Evolutionary conservation across 2,888 invertebrate species (phyloP).

Genomic region (Frankliniella fusca): DNA sequence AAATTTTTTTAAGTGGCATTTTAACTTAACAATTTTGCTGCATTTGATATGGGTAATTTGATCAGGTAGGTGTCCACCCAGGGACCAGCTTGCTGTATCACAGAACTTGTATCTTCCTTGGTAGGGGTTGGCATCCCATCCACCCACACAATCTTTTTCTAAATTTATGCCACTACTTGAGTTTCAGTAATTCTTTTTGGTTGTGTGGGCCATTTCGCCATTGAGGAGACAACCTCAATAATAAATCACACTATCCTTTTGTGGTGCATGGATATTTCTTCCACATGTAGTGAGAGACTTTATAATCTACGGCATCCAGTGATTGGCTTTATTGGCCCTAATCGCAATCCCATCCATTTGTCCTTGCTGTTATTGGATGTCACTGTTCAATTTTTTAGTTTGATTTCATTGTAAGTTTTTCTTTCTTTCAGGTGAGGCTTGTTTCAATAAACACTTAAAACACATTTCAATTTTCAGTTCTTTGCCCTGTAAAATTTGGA

Average conservation of each 20-base stretch:
- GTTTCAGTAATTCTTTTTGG: constrained; percentile 19
- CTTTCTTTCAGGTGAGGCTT: constrained; percentile 23
- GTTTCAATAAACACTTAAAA: background rate
- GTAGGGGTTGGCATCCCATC: constrained; percentile 59
- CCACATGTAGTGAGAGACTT: too few relatives aligned
- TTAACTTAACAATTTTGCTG: background rate
- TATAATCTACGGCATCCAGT: too few relatives aligned
- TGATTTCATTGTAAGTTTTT: background rate
- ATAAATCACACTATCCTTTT: constrained; percentile 42
- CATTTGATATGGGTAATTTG: background rate
- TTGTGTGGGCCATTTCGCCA: constrained; percentile 43
- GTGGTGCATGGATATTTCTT: too few relatives aligned
- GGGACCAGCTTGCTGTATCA: background rate
- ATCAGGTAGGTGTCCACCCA: background rate
- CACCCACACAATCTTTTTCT: constrained; percentile 42
- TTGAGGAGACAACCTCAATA: constrained; percentile 53
- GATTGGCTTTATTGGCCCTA: too few relatives aligned
- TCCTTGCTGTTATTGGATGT: background rate
- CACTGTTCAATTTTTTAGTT: background rate
- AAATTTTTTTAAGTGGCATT: background rate
- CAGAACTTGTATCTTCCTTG: constrained; percentile 40
- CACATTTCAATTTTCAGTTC: background rate
- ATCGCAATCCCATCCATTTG: too few relatives aligned
- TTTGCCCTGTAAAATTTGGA: background rate
- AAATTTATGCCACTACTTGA: constrained; percentile 20